phyloP scores from a whole-genome alignment of 2,888 invertebrate species.

The Synanthedon myopaeformis region DNA sequence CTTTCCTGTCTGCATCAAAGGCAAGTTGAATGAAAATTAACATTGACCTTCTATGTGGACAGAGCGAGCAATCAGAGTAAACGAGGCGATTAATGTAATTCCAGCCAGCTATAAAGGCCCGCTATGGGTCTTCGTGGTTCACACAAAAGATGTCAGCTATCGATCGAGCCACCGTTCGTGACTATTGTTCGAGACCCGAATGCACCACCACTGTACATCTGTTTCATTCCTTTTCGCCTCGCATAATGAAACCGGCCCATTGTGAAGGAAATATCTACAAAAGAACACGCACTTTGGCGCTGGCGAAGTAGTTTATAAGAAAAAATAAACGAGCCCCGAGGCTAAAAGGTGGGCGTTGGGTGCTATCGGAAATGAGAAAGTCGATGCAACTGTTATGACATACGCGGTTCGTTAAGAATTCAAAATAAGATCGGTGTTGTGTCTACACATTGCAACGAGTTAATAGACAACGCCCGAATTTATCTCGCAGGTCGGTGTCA shows the following conservation, averaged over 20 bases:
- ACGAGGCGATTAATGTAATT: constrained; percentile 24
- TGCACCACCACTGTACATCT: constrained; percentile 60
- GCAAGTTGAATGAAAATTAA: neutral
- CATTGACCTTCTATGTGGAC: constrained; percentile 7
- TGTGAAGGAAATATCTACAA: constrained; percentile 60
- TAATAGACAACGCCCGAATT: no score
- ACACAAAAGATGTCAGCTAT: constrained; percentile 53
- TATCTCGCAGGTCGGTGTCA: no score
- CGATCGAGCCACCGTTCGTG: constrained; percentile 55
- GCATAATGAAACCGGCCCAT: constrained; percentile 63
- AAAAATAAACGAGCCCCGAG: constrained; percentile 54
- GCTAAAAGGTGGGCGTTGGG: constrained; percentile 57
- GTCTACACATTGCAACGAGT: constrained; percentile 30
- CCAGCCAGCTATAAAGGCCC: constrained; percentile 29
- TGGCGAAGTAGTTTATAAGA: constrained; percentile 50
- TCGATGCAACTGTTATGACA: constrained; percentile 65
- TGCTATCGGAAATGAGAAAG: constrained; percentile 59
- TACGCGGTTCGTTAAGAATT: constrained; percentile 55
- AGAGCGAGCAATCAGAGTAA: constrained; percentile 7
- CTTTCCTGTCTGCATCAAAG: no score
- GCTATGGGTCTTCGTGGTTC: constrained; percentile 23
- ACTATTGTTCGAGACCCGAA: constrained; percentile 56
- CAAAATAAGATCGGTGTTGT: constrained; percentile 38
- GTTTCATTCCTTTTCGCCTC: constrained; percentile 63
- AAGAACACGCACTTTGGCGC: constrained; percentile 57